phyloP scores from a whole-genome alignment of 2,888 invertebrate species.

The Amphipyra berbera region DNA sequence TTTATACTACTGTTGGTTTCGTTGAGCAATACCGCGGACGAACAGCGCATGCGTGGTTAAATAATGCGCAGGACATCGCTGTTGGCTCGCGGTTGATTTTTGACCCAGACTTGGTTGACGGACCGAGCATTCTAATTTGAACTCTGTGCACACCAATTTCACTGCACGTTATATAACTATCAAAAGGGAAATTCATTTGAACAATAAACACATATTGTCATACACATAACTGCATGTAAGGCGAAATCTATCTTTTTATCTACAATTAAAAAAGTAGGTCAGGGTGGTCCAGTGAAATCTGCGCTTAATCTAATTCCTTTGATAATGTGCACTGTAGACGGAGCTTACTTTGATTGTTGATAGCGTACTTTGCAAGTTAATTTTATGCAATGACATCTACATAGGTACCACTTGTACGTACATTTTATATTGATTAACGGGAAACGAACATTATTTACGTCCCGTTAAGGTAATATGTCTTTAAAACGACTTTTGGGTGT shows the following conservation, averaged over 20 bases:
- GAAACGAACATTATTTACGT: too few species aligned
- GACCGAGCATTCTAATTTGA: constrained; percentile 84
- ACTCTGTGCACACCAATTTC: constrained; percentile 83
- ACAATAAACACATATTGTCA: constrained; percentile 31
- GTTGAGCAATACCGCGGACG: constrained; percentile 78
- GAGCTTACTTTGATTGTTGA: constrained; percentile 16
- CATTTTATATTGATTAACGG: too few species aligned
- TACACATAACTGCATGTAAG: constrained; percentile 46
- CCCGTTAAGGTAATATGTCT: too few species aligned
- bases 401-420: not conserved
- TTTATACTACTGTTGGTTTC: constrained; percentile 80
- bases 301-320: constrained; percentile 35
- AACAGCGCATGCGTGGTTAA: constrained; percentile 69
- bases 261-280: constrained; percentile 53
- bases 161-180: constrained; percentile 81
- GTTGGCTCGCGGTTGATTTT: constrained; percentile 75
- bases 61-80: constrained; percentile 82
- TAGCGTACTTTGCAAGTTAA: constrained; percentile 5
- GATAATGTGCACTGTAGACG: constrained; percentile 24
- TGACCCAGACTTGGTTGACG: constrained; percentile 83
- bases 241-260: constrained; percentile 54
- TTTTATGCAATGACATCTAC: constrained; percentile 7
- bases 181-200: constrained; percentile 67
- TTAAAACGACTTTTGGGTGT: too few species aligned
- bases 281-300: constrained; percentile 61